Evolutionary conservation across 2,113 vertebrate genomes (phyloP).

Genomic region (Naja naja): DNA sequence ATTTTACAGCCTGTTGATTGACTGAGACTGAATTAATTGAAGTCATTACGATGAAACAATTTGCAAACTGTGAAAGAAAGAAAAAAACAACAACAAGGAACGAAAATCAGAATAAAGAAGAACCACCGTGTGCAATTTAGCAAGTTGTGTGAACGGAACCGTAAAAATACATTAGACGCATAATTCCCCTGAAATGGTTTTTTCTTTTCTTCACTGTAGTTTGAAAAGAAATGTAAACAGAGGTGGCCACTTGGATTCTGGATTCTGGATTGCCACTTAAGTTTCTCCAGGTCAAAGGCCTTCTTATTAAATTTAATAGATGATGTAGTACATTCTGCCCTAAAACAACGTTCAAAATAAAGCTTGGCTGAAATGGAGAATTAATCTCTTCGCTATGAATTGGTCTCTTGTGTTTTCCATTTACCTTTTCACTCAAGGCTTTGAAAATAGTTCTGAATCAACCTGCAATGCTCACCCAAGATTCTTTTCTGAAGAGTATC

Average conservation of each 20-base stretch:
- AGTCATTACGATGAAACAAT: slow-evolving; percentile 68
- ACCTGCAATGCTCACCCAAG: neutral
- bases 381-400: neutral
- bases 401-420: neutral
- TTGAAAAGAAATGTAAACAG: slow-evolving; percentile 39
- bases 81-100: slow-evolving; percentile 33
- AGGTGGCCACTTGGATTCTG: slow-evolving; percentile 20
- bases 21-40: slow-evolving; percentile 68
- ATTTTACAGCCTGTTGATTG: slow-evolving; percentile 68
- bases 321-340: neutral
- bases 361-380: neutral
- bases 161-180: slow-evolving; percentile 37
- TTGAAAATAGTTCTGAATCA: neutral
- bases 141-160: slow-evolving; percentile 33
- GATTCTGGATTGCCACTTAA: slow-evolving; percentile 12
- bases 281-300: slow-evolving; percentile 17
- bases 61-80: slow-evolving; percentile 59
- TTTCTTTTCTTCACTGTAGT: slow-evolving; percentile 26
- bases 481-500: neutral
- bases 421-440: neutral
- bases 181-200: slow-evolving; percentile 37
- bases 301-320: slow-evolving; percentile 7
- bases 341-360: neutral
- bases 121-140: slow-evolving; percentile 48
- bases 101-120: slow-evolving; percentile 42